Evolutionary conservation across 2,113 vertebrate genomes (phyloP).

Genomic region (Mohoua ochrocephala): DNA sequence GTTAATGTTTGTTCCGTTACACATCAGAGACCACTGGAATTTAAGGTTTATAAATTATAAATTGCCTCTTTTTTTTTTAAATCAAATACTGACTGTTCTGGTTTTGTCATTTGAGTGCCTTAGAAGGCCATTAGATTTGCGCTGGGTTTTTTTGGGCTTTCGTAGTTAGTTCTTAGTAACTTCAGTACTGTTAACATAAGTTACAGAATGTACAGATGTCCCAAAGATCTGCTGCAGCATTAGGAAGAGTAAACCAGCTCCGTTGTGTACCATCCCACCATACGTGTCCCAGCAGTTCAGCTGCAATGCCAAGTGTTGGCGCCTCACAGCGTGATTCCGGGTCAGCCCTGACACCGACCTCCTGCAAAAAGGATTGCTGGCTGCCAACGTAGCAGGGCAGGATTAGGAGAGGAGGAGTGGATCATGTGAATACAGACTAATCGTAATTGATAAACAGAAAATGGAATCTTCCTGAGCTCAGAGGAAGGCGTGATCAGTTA

Average conservation of each 20-base stretch:
- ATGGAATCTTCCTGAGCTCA: not conserved
- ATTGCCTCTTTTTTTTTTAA: not conserved
- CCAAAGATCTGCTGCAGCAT: not conserved
- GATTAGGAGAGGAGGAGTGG: not conserved
- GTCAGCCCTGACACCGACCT: not conserved
- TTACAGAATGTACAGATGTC: not conserved
- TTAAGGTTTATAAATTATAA: not conserved
- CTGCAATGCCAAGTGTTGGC: not conserved
- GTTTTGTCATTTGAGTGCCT: not conserved
- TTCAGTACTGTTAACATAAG: not conserved
- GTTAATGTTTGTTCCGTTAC: not conserved
- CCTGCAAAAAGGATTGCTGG: not conserved
- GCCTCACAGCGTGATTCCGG: not conserved
- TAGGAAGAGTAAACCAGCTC: not conserved
- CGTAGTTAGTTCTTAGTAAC: not conserved
- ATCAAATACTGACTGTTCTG: not conserved
- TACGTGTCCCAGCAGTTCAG: fast-evolving
- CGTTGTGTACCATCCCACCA: fast-evolving
- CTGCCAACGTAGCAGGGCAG: not conserved
- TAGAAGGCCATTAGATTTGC: not conserved
- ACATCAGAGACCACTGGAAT: not conserved
- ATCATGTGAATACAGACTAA: not conserved
- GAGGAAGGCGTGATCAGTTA: not conserved
- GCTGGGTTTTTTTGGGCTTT: not conserved
- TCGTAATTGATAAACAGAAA: not conserved